These are phyloP conservation scores for Polyergus mexicanus DNA, from an alignment of 1,140 invertebrate species.

Conservation along the genomic window DNA sequence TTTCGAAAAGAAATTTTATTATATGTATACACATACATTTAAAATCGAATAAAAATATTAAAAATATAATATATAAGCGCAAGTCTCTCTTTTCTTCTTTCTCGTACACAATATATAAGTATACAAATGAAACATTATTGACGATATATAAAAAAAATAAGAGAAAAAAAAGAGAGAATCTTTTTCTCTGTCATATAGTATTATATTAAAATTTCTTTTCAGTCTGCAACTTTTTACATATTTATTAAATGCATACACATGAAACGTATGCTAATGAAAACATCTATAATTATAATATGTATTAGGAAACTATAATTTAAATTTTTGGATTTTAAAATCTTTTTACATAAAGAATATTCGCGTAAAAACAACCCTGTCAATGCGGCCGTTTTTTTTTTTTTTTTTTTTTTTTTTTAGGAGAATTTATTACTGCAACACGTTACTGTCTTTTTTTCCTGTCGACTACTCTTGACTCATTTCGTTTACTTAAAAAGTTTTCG, in stretches of 20 bases:
- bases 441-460: conserved; percentile 10
- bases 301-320: not conserved
- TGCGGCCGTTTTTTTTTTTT: not conserved
- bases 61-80: not conserved
- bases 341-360: not conserved
- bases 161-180: no score
- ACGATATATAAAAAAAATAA: not conserved
- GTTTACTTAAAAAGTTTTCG: conserved; percentile 58
- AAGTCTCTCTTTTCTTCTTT: not conserved
- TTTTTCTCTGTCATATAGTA: not conserved
- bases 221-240: not conserved
- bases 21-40: not conserved
- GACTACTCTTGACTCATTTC: conserved; percentile 36
- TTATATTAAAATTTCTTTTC: conserved; percentile 1
- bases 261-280: not conserved
- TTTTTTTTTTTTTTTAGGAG: not conserved
- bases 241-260: not conserved
- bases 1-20: conserved; percentile 16
- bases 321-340: not conserved
- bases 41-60: not conserved
- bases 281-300: not conserved
- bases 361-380: not conserved
- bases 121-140: conserved; percentile 9
- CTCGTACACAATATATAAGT: not conserved
- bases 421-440: conserved; percentile 13